Base-by-base conservation (phyloP, 2,888 invertebrate species). In the Busseola fusca region DNA sequence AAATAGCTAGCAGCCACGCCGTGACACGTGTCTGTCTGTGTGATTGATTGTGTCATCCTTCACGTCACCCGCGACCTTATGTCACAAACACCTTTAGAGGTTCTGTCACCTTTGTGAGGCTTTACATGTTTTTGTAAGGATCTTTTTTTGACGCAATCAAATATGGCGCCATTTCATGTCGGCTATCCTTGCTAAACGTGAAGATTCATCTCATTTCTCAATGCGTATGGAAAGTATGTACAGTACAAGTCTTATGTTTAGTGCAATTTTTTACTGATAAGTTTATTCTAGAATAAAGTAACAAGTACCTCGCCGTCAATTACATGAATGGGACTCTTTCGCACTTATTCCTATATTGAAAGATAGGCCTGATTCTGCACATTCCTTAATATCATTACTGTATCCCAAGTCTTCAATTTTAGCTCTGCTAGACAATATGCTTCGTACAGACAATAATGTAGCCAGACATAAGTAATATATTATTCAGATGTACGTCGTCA, bases 11-110 rank as follows among this genome's bases (percentile, higher is more conserved):
- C n/a, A 40, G n/a, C 40, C 14, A 25, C 27, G n/a, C 5, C 40
- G 74, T 65, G 79, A 75, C 81, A 79, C 68, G 64, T 69, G 77
- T 66, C 77, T 69, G 60, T 57, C 73, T 48, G 60, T n/a, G 56
- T 72, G 84, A 84, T 76, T 69, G 75, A 83, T 76, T 56, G 69
- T 50, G 50, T 48, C 42, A 34, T 62, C 37, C 34, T 34, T 48
- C 74, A 65, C 58, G 68, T 4, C 56, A 1, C 50, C 40, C 16
- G 0, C 52, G 14, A 27, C 37, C 37, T n/a, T 25, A 37, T n/a
- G 78, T 30, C 63, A 60, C 56, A n/a, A 66, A 71, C 62, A 64
- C 65, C 64, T 66, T 73, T 66, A 40, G 18, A 27, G 25, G 14
- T 64, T 21, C 14, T 67, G 64, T 57, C 70, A 74, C 59, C 56